Conservation (phyloP, 2,797 vertebrate genomes). For the Halcyon badia region DNA sequence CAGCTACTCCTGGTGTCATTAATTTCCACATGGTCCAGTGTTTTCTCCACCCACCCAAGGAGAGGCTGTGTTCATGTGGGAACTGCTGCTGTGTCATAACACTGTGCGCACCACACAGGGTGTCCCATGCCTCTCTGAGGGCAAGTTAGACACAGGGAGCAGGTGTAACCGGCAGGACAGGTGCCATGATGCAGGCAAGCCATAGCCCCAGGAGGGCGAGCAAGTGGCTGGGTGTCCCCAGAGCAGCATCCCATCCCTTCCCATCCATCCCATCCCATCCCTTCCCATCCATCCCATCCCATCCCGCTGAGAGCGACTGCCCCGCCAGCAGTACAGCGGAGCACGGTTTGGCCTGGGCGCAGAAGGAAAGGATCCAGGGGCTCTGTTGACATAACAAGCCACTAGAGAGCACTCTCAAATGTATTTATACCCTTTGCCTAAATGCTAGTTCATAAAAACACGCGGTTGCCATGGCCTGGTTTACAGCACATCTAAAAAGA, state of each 20-base stretch:
- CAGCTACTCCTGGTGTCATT: background rate
- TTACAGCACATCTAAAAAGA: conserved; percentile 53
- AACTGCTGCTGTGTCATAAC: rapidly evolving
- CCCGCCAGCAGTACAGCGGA: background rate
- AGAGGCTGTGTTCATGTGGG: rapidly evolving
- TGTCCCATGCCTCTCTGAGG: rapidly evolving
- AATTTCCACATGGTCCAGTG: rapidly evolving
- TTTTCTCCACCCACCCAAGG: background rate
- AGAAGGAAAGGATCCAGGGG: conserved; percentile 50
- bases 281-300: background rate
- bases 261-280: background rate
- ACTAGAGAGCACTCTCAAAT: conserved; percentile 71
- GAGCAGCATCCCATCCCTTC: background rate
- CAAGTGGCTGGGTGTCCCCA: background rate
- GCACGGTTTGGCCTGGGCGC: background rate
- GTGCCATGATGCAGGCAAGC: background rate
- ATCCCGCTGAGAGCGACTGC: background rate
- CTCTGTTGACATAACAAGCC: conserved; percentile 65
- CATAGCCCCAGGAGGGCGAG: rapidly evolving
- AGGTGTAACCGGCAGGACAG: rapidly evolving
- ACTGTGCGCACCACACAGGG: rapidly evolving
- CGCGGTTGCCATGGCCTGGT: conserved; percentile 58
- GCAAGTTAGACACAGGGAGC: rapidly evolving
- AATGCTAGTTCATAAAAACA: conserved; percentile 61
- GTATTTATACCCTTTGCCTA: conserved; percentile 61